These are phyloP conservation scores for Serinus canaria DNA, from an alignment of 2,113 vertebrate species.

Conservation along the genomic window DNA sequence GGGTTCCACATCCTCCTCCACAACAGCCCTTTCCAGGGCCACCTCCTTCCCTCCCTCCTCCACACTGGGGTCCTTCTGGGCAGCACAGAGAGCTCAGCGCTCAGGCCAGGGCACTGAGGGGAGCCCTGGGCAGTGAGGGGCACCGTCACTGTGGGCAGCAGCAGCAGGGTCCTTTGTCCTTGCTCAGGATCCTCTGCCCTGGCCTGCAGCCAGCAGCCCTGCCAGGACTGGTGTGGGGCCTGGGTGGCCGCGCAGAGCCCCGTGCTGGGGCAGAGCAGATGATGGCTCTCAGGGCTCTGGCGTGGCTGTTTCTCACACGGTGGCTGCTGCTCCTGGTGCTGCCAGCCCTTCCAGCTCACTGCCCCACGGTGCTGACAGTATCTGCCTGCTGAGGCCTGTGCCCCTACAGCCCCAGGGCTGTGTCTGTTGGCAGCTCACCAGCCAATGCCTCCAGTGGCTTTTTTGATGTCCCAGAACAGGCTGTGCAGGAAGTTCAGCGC, in stretches of 20 bases:
- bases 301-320: not conserved
- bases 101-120: not conserved
- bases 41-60: not conserved
- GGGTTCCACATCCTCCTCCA: not conserved
- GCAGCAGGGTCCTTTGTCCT: not conserved
- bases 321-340: rapidly evolving
- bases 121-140: not conserved
- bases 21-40: not conserved
- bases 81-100: not conserved
- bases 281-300: rapidly evolving
- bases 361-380: not conserved
- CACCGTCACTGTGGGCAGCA: not conserved
- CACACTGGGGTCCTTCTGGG: not conserved
- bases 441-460: not conserved
- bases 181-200: not conserved
- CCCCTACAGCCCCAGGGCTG: not conserved
- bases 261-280: rapidly evolving
- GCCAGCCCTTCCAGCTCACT: not conserved
- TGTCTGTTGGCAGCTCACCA: not conserved
- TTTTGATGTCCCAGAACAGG: conserved; percentile 43
- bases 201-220: not conserved
- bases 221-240: rapidly evolving
- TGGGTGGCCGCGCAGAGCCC: rapidly evolving
- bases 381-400: not conserved
- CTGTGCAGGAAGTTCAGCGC: not conserved